Evolutionary conservation across 2,113 vertebrate species (phyloP), one percentile per base, ranked within the genome.

Genomic region (Paedocypris sp.): DNA sequence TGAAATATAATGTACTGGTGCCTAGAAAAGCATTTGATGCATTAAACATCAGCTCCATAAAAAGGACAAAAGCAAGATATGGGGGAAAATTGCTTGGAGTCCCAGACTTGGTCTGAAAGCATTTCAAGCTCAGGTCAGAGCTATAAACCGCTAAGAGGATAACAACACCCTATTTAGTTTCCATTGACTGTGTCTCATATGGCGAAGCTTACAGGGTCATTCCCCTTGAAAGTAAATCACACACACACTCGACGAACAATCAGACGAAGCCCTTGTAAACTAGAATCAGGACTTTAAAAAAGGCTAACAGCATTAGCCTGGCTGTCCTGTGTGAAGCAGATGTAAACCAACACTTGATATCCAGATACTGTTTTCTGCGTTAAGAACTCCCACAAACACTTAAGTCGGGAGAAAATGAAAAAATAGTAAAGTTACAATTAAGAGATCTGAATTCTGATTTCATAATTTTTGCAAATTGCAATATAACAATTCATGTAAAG

Each of bases 131-230:
- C 35, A 35, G 35, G 51, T 57, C 45, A 57, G 41, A 43, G 50
- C 19, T 62, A 60, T 42, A 64, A 61, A 56, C 19, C 35, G 41
- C 13, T 22, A 8, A 39, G 45, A 23, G 61, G 6, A 62, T 57
- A 67, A 63, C 18, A 41, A n/a, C 19, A 38, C 18, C 28, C 29
- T 35, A 18, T 33, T 25, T 23, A 33, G 52, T 25, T 59, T 67
- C 45, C 16, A 57, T 26, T 49, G 22, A 6, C 32, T 42, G 6
- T 32, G 31, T 29, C 46, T 4, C 28, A 32, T 43, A 26, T 13
- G 9, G 45, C 2, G 1, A 25, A 53, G 47, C 16, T 26, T 10
- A 11, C 7, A 10, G 12, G 28, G 29, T 52, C 9, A 16, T 23
- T 39, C 46, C 28, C 7, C 5, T 23, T n/a, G 13, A 13, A 18